Base-by-base conservation (phyloP, 1,140 invertebrate species). In the Zaprionus camerounensis region DNA sequence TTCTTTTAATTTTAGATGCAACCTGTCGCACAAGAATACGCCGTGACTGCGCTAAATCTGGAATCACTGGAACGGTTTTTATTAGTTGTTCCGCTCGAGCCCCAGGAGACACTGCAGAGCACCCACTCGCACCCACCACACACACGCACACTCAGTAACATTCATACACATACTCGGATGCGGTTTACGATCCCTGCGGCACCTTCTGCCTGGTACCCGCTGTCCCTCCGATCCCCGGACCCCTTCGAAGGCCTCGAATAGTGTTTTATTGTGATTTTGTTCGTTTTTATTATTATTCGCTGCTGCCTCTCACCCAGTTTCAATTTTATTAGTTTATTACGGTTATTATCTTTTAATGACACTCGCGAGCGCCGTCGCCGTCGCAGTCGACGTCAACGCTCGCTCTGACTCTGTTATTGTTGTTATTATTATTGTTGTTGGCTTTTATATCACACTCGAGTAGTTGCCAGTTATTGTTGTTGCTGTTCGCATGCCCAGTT, bases 271-370 rank as follows among this genome's bases (percentile, higher is more conserved):
- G n/a, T 79, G 75, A 88, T 81, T 90, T 80, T 61, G 73, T 66
- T 65, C 69, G 57, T 71, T 72, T 73, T 73, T 81, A 73, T 88
- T 85, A 73, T 88, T 79, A 70, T 71, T 70, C 57, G 46, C 53
- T 63, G 51, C 44, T 56, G 34, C 41, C 64, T 58, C 71, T 81
- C 84, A 78, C 76, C 80, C 90, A 86, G 78, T 85, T 92, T 91
- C 79, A 77, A 82, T 91, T 85, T 92, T 92, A 92, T 92, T 92
- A 80, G 86, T 88, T 92, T 91, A 92, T 92, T 88, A 88, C 91
- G 91, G 87, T 88, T 91, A 92, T 92, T 91, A 92, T 88, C 86
- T 81, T 81, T 92, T 92, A 92, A 92, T 92, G 91, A 72, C 72
- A 53, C 66, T 78, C 71, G 78, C 72, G 72, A 71, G 75, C 78